Percentiles rank a stretch among this genome's conserved stretches.
Evolutionary conservation across 1,140 invertebrate genomes (phyloP).

Genomic region (Drosophila bocki): DNA sequence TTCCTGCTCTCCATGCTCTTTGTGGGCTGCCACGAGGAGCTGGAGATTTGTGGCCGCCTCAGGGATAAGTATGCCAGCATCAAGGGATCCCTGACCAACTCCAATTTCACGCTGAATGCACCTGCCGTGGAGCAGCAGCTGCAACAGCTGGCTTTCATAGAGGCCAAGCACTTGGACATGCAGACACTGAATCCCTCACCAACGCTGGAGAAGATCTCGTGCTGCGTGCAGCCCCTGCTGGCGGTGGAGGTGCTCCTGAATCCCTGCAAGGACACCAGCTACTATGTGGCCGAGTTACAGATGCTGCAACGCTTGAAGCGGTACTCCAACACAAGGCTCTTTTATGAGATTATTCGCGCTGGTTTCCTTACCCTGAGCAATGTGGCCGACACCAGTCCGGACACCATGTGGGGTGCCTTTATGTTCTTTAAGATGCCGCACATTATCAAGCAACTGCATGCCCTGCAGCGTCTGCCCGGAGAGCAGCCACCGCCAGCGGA

Average conservation of each 20-base stretch:
- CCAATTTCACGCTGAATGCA: conserved; percentile 63
- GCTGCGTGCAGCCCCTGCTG: conserved; percentile 90
- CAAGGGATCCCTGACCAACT: conserved; percentile 71
- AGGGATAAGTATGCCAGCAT: conserved; percentile 71
- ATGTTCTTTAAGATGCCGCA: conserved; percentile 96
- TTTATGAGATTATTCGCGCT: conserved; percentile 95
- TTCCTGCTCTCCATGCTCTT: conserved; percentile 93
- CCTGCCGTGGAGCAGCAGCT: conserved; percentile 65
- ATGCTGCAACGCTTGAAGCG: conserved; percentile 94
- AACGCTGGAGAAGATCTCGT: conserved; percentile 89
- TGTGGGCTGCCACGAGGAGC: conserved; percentile 90
- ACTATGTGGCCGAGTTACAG: conserved; percentile 92
- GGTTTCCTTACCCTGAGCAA: conserved; percentile 94
- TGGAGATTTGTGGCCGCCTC: conserved; percentile 68
- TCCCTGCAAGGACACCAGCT: conserved; percentile 91
- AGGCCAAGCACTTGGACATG: conserved; percentile 73
- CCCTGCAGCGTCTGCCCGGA: conserved; percentile 84
- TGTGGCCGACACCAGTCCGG: conserved; percentile 88
- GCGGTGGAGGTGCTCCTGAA: conserved; percentile 91
- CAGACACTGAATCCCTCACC: conserved; percentile 60
- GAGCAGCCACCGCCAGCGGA: conserved; percentile 84
- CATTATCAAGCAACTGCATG: conserved; percentile 90
- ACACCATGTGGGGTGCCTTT: conserved; percentile 96
- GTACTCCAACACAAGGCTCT: conserved; percentile 89
- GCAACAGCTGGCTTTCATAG: conserved; percentile 75